Conservation (phyloP, 2,888 invertebrate species). For the Nomada fucata region DNA sequence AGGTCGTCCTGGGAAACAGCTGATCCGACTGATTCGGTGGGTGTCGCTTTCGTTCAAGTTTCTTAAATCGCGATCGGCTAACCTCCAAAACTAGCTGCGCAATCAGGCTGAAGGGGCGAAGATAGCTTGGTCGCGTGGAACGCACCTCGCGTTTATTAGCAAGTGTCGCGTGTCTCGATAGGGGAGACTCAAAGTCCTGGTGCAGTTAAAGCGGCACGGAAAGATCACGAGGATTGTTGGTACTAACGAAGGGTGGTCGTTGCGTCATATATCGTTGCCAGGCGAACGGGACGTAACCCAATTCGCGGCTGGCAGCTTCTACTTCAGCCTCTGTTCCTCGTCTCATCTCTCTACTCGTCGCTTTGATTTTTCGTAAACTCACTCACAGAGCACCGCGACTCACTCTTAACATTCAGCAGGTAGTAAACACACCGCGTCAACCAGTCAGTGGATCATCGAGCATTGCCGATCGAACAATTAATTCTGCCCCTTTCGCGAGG, state of each 20-base stretch:
- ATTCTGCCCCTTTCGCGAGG: neutral
- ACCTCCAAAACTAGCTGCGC: slow-evolving; percentile 62
- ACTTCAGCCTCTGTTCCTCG: slow-evolving; percentile 33
- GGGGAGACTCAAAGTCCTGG: slow-evolving; percentile 36
- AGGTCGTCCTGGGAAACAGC: slow-evolving; percentile 71
- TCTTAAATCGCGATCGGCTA: slow-evolving; percentile 55
- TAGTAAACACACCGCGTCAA: slow-evolving; percentile 44
- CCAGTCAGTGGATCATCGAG: slow-evolving; percentile 37
- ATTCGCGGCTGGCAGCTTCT: slow-evolving; percentile 65
- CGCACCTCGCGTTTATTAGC: slow-evolving; percentile 6
- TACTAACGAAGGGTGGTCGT: slow-evolving; percentile 52
- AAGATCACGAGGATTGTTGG: slow-evolving; percentile 53
- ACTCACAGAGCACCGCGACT: slow-evolving; percentile 29
- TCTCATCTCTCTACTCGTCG: slow-evolving; percentile 40
- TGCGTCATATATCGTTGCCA: slow-evolving; percentile 69
- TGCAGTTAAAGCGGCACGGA: slow-evolving; percentile 40
- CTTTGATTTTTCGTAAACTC: slow-evolving; percentile 12
- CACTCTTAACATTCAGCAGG: slow-evolving; percentile 47
- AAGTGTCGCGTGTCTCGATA: slow-evolving; percentile 20
- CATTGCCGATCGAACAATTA: slow-evolving; percentile 29
- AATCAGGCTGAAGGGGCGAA: slow-evolving; percentile 31
- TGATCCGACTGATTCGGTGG: slow-evolving; percentile 69
- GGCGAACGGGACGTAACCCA: slow-evolving; percentile 67
- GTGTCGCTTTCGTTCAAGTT: slow-evolving; percentile 66
- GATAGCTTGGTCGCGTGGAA: slow-evolving; percentile 34